Conservation (phyloP, 2,113 vertebrate genomes). For the Trematocara stigmaticum region DNA sequence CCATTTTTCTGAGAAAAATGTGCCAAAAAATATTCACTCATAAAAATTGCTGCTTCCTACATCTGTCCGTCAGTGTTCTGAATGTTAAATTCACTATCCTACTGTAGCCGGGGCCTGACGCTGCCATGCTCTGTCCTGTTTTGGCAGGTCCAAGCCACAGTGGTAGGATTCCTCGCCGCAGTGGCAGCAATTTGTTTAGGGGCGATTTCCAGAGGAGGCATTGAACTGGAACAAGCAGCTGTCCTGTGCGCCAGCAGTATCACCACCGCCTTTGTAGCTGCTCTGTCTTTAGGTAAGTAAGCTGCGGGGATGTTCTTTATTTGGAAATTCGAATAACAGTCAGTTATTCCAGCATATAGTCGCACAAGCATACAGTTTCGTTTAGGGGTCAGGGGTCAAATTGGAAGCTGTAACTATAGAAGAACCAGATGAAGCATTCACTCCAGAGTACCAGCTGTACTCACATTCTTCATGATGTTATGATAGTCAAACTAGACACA, state of each 20-base stretch:
- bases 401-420: neutral
- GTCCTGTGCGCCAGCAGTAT: conserved; percentile 92
- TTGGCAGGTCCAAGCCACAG: conserved; percentile 87
- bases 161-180: conserved; percentile 91
- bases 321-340: neutral
- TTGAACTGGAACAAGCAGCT: conserved; percentile 80
- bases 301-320: neutral
- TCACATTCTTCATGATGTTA: neutral
- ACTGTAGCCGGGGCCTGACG: neutral
- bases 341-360: neutral
- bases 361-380: neutral
- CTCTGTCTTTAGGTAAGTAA: conserved; percentile 82
- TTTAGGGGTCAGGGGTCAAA: neutral
- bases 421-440: neutral
- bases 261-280: conserved; percentile 86
- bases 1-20: neutral
- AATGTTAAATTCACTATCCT: neutral
- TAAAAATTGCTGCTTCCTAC: neutral
- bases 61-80: neutral
- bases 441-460: neutral
- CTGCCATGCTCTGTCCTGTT: neutral
- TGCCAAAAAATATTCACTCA: neutral
- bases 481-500: neutral
- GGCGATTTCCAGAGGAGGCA: conserved; percentile 75
- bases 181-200: conserved; percentile 85